phyloP scores from a whole-genome alignment of 2,888 invertebrate species.

The Laspeyria flexula region DNA sequence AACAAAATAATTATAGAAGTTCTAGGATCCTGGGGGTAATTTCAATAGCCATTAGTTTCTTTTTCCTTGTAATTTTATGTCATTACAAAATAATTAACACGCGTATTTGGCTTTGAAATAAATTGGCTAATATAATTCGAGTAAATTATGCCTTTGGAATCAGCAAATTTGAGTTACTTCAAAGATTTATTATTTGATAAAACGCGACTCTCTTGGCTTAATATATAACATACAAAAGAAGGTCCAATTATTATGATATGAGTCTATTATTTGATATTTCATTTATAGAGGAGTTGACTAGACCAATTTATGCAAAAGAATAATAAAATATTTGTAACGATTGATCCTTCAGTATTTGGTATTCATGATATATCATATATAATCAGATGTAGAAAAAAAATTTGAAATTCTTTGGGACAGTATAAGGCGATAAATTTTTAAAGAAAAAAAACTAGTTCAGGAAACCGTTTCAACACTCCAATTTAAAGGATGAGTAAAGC shows the following conservation, averaged over 20 bases:
- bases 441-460: slow-evolving; percentile 1
- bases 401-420: slow-evolving; percentile 10
- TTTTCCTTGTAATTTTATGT: neutral
- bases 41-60: neutral
- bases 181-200: neutral
- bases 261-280: slow-evolving; percentile 2
- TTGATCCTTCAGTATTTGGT: slow-evolving; percentile 1
- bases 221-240: neutral
- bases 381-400: too few relatives aligned
- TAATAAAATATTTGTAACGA: slow-evolving; percentile 3
- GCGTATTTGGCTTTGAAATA: neutral
- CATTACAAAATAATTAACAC: neutral
- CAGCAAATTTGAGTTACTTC: neutral
- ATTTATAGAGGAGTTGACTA: slow-evolving; percentile 6
- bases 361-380: slow-evolving; percentile 2
- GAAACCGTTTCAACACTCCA: slow-evolving; percentile 4
- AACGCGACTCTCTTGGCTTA: neutral
- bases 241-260: slow-evolving; percentile 5
- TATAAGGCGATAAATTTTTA: slow-evolving; percentile 2
- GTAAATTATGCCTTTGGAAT: neutral
- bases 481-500: neutral
- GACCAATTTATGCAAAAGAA: slow-evolving; percentile 3
- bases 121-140: neutral
- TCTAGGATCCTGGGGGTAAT: neutral
- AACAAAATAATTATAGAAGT: too few relatives aligned